Base-by-base conservation (phyloP, 2,888 invertebrate genomes). In the Mamestra brassicae region DNA sequence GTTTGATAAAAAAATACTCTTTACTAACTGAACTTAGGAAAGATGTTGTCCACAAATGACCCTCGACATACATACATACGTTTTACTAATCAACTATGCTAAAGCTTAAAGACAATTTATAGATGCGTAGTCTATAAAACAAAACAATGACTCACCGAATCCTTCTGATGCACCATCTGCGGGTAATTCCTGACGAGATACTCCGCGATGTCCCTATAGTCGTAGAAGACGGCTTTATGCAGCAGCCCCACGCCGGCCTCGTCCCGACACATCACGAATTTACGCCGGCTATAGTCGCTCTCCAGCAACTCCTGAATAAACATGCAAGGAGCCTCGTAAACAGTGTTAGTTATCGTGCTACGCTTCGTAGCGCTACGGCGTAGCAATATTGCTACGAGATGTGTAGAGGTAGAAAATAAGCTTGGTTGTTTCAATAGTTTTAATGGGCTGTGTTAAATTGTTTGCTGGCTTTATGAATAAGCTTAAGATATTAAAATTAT, bases 201-300 rank as follows among this genome's bases (percentile, higher is more conserved):
- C 81, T 97, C 97, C 17, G 98, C 97, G 76, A 98, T 97, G 81
- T 98, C 97, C 85, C 96, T 97, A 88, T 97, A 97, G 91, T 98
- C 98, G 91, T 98, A 97, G 91, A 97, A 98, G 17, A 98, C 97
- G 0, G 98, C 98, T 88, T 98, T 98, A 93, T 98, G 98, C 45
- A 98, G 95, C 57, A 98, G 94, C 0, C 98, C 98, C 15, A 97
- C 97, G 0, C 98, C 98, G 0, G 97, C 97, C 68, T 97, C 97
- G 91, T 98, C 98, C 86, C 97, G 97, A 66, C 98, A 97, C 88
- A 89, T 89, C 63, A 94, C 93, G 72, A 90, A 92, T 89, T 95
- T 96, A 76, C 93, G 93, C 0, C 94, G 93, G 80, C 94, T 96
- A 90, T 95, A 94, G 55, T 95, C 95, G 0, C 89, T 85, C 70